Percentiles rank a stretch among this genome's conserved stretches.
phyloP scores from a whole-genome alignment of 2,797 vertebrate species.

The Tenualosa ilisha region DNA sequence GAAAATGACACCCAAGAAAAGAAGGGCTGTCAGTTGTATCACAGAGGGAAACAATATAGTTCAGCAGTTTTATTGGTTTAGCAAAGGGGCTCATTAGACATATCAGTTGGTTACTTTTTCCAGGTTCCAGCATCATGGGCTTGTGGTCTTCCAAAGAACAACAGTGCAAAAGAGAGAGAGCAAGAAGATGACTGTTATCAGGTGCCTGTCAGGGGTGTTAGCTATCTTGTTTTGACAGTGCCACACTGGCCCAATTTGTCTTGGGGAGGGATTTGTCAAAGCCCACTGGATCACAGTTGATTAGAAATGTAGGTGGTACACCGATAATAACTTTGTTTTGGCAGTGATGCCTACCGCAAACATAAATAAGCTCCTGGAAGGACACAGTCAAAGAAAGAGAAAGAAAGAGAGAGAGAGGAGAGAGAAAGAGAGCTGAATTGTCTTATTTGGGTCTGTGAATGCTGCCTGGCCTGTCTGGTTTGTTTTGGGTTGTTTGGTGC shows the following conservation, averaged over 20 bases:
- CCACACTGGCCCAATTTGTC: slow-evolving; percentile 13
- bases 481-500: neutral
- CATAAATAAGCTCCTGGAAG: slow-evolving; percentile 11
- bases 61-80: neutral
- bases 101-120: neutral
- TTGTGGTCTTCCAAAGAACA: neutral
- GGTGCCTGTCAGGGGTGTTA: slow-evolving; percentile 15
- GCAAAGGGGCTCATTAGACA: neutral
- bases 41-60: neutral
- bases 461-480: neutral
- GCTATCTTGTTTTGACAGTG: slow-evolving; percentile 14
- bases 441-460: neutral
- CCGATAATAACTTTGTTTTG: slow-evolving; percentile 17
- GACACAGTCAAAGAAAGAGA: neutral
- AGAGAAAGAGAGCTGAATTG: neutral
- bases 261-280: slow-evolving; percentile 8
- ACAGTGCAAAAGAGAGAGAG: neutral
- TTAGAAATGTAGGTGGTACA: slow-evolving; percentile 10
- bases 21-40: neutral
- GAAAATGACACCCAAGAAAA: neutral
- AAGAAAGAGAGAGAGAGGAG: neutral
- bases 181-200: neutral
- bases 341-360: neutral
- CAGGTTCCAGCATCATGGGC: neutral
- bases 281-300: slow-evolving; percentile 13